These are phyloP conservation scores for Anthrax anthrax DNA, from an alignment of 2,888 invertebrate species.

Conservation along the genomic window DNA sequence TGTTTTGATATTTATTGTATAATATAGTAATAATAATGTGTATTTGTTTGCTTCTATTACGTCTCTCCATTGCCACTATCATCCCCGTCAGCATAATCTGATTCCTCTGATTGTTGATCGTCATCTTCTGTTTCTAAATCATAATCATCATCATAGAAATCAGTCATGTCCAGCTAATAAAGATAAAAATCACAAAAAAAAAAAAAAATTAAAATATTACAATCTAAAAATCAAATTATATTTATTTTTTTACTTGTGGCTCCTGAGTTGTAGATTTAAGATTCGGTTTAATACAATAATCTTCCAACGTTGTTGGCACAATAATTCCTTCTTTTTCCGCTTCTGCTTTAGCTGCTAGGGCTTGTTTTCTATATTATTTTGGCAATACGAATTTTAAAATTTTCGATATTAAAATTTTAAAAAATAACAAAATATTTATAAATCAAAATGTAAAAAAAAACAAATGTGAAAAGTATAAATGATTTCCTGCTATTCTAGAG, in stretches of 20 bases:
- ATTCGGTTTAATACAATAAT: constrained; percentile 91
- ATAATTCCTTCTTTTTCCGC: constrained; percentile 94
- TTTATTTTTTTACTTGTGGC: constrained; percentile 45
- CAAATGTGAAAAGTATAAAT: no score
- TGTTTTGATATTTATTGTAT: background rate
- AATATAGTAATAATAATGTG: no score
- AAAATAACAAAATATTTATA: no score
- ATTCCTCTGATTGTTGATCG: constrained; percentile 51
- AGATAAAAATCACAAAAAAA: background rate
- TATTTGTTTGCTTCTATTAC: no score
- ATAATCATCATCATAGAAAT: constrained; percentile 92
- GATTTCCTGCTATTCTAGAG: no score
- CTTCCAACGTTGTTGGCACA: constrained; percentile 94
- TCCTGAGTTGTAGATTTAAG: constrained; percentile 74
- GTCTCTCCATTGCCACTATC: constrained; percentile 85
- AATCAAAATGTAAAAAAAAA: no score
- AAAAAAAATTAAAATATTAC: background rate
- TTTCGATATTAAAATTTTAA: no score
- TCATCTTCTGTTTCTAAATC: constrained; percentile 62
- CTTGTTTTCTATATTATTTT: constrained; percentile 87
- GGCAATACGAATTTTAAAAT: no score
- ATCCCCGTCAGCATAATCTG: constrained; percentile 62
- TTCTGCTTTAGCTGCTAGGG: constrained; percentile 83
- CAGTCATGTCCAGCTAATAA: constrained; percentile 70
- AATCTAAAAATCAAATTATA: no score